A percentile compares a stretch with the other conserved stretches of the same genome.
Evolutionary conservation across 2,113 vertebrate genomes (phyloP).

Genomic region (Xenus cinereus): DNA sequence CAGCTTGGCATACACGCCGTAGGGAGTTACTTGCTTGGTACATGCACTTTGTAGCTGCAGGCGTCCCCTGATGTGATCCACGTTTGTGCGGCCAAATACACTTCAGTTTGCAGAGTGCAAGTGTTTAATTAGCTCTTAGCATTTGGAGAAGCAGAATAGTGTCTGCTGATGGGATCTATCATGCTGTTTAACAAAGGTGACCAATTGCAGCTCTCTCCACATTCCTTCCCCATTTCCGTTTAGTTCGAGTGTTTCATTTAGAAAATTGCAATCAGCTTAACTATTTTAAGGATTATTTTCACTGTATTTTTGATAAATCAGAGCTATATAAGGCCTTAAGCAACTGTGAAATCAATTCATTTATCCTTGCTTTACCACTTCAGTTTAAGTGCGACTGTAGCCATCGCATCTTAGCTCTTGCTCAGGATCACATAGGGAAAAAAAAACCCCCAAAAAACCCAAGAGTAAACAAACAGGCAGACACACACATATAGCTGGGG

Average conservation of each 20-base stretch:
- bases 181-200: background rate
- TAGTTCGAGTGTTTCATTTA: background rate
- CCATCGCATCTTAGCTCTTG: background rate
- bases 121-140: background rate
- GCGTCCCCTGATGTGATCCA: background rate
- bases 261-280: background rate
- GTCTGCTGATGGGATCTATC: background rate
- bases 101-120: background rate
- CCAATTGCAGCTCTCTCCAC: background rate
- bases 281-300: background rate
- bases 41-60: background rate
- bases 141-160: background rate
- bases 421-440: background rate
- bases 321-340: background rate
- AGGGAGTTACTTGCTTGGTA: background rate
- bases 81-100: background rate
- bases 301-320: background rate
- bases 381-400: background rate
- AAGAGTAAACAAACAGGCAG: background rate
- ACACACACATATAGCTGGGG: background rate
- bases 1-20: background rate
- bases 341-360: background rate
- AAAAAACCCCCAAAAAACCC: background rate
- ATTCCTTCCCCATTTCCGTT: background rate
- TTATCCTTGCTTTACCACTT: background rate